Conservation (phyloP, 1,140 invertebrate genomes). For the Heliconius eleuchia region DNA sequence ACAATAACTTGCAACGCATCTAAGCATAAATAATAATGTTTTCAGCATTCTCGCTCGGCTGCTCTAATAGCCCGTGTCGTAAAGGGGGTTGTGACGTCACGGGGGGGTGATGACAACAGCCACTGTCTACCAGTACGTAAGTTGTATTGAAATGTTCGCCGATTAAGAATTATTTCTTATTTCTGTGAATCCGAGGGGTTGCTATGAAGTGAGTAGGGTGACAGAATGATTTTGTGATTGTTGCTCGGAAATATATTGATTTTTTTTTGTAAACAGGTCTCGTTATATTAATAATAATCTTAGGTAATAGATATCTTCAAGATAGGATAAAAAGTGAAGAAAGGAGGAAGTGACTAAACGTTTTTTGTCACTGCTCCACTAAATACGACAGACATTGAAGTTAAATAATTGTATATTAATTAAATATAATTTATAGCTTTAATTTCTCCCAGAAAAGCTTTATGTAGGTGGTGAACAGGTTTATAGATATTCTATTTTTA, state of each 20-base stretch:
- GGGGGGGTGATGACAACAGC: constrained; percentile 9
- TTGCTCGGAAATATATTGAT: not conserved
- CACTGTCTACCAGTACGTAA: constrained; percentile 10
- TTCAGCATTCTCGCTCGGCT: constrained; percentile 32
- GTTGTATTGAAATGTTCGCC: constrained; percentile 12
- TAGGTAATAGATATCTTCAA: too few species aligned
- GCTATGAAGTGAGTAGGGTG: not conserved
- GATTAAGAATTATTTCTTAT: constrained; percentile 14
- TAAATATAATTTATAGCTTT: too few species aligned
- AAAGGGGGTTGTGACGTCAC: constrained; percentile 33
- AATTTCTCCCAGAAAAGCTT: too few species aligned
- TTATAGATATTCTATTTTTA: too few species aligned
- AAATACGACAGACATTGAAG: too few species aligned
- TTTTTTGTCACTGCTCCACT: too few species aligned
- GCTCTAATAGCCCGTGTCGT: constrained; percentile 38
- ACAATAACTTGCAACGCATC: constrained; percentile 23
- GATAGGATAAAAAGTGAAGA: too few species aligned
- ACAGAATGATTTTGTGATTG: not conserved
- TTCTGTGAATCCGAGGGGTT: not conserved
- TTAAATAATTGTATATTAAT: too few species aligned
- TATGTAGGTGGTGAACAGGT: too few species aligned
- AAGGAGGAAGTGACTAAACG: too few species aligned
- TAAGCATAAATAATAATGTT: constrained; percentile 40
- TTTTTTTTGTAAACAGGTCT: not conserved
- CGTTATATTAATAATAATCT: too few species aligned